Base-by-base conservation (phyloP, 2,113 vertebrate species). In the Meles meles region DNA sequence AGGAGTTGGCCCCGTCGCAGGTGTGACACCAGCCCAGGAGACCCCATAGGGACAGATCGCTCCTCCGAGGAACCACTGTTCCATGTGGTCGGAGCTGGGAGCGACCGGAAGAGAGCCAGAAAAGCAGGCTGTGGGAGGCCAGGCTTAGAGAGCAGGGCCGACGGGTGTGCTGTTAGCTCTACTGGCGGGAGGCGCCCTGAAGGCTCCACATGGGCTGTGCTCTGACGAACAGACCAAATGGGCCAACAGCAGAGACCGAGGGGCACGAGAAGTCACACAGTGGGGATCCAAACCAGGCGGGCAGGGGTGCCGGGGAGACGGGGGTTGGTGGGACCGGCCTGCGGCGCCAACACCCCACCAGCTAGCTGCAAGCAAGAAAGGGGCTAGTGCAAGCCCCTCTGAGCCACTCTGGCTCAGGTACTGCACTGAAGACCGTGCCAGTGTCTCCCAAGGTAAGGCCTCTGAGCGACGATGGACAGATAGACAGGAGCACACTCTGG, bases 251-350 rank as follows among this genome's bases (percentile, higher is more conserved):
- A 7, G 49, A 83, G 3, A 18, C 18, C 6, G 29, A 0, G 34
- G 65, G 0, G 42, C 27, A 57, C 0, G 0, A 0, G 1, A 8
- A 39, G 47, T n/a, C 15, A 4, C 49, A 4, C 0, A 17, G 21
- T 25, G 11, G 72, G 5, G 72, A 27, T 17, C 42, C 27, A 27
- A 47, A 29, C 25, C 1, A 4, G 72, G 72, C 2, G 4, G 42
- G 39, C 42, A 34, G 76, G 17, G 17, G 9, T 11, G 49, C 20
- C 11, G 11, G 31, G 29, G 59, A 18, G 29, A 44, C 15, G 29
- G 31, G 20, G 13, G 47, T 12, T 11, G 49, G 29, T 8, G 29
- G 61, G 55, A 14, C 47, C 11, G 61, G 52, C 25, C 47, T 1
- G 34, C 25, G 18, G 1, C 4, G 23, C 4, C 1, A 0, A 17